Evolutionary conservation across 2,797 vertebrate species (phyloP), one percentile per base, ranked within the genome.

Genomic region (Trematomus bernacchii): DNA sequence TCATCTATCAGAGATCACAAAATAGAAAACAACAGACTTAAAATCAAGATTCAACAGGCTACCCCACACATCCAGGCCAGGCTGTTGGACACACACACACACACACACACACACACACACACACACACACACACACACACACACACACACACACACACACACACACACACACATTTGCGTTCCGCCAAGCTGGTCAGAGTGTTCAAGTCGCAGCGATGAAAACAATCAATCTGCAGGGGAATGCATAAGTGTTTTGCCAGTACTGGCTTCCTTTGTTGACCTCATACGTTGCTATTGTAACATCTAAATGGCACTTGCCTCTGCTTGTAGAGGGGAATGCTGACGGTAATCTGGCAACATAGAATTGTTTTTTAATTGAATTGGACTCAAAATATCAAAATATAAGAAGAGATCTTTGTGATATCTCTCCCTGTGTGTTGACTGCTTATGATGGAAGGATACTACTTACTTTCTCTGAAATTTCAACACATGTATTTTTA

Each of bases 171-270:
- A 67, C 10, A 55, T 3, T 53, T 18, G 66, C n/a, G 0, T 33
- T 37, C n/a, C 55, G 66, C 52, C 71, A 79, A 62, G 58, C 71
- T 73, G 48, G 64, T 76, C 51, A 44, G 37, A 64, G 60, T 68
- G 71, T 65, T 69, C 47, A 37, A 48, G 54, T 9, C 33, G 74
- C 81, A 80, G 66, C 76, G 80, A 64, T 69, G 66, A 79, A 77
- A 73, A 72, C 80, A 80, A 79, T 85, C 78, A 80, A 69, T 86
- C 71, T 76, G 62, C 70, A 73, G 74, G 66, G 53, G 70, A 75
- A 63, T 55, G 77, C 55, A 62, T 72, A 53, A 68, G 47, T 53
- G 60, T 46, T 60, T 74, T 71, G 54, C 71, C 57, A 71, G 59
- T 47, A 4, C 44, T 53, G 52, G 2, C 73, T 76, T 79, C 66